Base-by-base conservation (phyloP, 1,140 invertebrate genomes). In the Grapholita molesta region DNA sequence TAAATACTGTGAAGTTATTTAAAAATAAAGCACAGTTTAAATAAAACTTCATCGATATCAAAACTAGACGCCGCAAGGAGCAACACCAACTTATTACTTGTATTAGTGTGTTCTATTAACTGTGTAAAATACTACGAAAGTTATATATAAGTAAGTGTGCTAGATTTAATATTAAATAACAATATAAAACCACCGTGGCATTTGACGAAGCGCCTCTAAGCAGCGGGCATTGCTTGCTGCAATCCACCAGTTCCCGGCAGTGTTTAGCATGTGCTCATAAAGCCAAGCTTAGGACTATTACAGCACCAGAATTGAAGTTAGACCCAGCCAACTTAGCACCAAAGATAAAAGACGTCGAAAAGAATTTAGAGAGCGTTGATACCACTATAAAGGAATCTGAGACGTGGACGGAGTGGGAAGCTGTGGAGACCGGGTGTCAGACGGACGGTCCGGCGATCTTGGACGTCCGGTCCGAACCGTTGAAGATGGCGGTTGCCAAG, bases 271-370 rank as follows among this genome's bases (percentile, higher is more conserved):
- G 82, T 61, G 57, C 67, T 6, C 70, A 77, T 69, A 71, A 69
- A 67, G 74, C 69, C 72, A 86, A 82, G 64, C 82, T 88, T 77
- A 69, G 85, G 28, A 66, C 79, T 21, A 79, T 81, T 24, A 69
- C 78, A 12, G 76, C 78, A 1, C 83, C 85, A 67, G 77, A 76
- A 23, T 73, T 78, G 9, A 78, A 75, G 8, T 79, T 74, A 21
- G 55, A 38, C n/a, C 71, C 78, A 53, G 67, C 71, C n/a, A 48
- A 75, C 35, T 71, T 69, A 12, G 67, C 70, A 15, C 68, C 71
- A 4, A 48, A 48, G 42, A 48, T 48, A 48, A 48, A 48, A 21
- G 67, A 67, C 7, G n/a, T n/a, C n/a, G n/a, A n/a, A n/a, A n/a
- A n/a, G n/a, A n/a, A n/a, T n/a, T 66, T 67, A 8, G 68, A 52